A percentile compares a stretch with the other conserved stretches of the same genome.
phyloP scores from a whole-genome alignment of 2,888 invertebrate species.

The Pterostichus niger region DNA sequence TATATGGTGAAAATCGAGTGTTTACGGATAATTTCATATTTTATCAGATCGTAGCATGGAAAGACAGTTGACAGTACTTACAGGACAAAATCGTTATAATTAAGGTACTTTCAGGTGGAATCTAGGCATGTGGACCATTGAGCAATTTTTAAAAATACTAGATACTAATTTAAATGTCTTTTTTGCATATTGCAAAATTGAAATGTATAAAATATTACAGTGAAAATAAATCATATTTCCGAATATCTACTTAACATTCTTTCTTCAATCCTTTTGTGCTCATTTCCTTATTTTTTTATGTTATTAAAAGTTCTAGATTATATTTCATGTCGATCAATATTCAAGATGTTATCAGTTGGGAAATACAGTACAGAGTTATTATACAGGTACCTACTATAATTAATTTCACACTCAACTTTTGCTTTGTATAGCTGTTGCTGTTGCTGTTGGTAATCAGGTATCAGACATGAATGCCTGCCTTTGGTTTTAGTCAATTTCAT shows the following conservation, averaged over 20 bases:
- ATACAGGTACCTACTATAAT: conserved; percentile 1
- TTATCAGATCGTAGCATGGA: conserved; percentile 23
- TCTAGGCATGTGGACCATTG: conserved; percentile 53
- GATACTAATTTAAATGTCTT: conserved; percentile 52
- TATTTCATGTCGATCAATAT: not conserved
- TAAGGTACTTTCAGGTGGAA: conserved; percentile 33
- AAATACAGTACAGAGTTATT: not conserved
- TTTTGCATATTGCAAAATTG: conserved; percentile 46
- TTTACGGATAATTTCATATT: conserved; percentile 28
- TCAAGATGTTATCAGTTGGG: not conserved
- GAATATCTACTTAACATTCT: conserved; percentile 16
- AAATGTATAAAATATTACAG: conserved; percentile 55
- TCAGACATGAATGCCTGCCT: not conserved
- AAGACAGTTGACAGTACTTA: not conserved
- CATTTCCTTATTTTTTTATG: no score
- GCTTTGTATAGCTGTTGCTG: not conserved
- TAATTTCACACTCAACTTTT: not conserved
- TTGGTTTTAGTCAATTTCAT: not conserved
- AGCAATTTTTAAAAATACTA: conserved; percentile 54
- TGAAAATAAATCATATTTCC: conserved; percentile 56
- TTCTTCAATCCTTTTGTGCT: conserved; percentile 27
- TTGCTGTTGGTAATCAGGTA: not conserved
- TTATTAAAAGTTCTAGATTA: no score
- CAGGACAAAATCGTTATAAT: conserved; percentile 4
- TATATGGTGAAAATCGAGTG: conserved; percentile 27